Base-by-base conservation (phyloP, 1,140 invertebrate species). In the Ceratoteleas bidentatus region DNA sequence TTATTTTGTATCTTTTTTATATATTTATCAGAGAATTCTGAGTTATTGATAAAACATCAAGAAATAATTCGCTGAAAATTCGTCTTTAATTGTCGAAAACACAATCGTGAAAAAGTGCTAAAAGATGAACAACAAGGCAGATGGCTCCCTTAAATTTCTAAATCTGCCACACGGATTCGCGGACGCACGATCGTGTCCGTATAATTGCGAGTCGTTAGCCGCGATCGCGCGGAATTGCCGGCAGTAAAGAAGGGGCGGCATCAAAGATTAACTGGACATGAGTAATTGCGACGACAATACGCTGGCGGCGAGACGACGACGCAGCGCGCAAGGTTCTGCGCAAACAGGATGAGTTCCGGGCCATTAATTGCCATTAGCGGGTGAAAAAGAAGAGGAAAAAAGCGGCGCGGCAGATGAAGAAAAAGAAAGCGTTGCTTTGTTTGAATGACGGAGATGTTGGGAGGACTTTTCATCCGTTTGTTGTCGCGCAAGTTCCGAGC, bases 381-480 rank as follows among this genome's bases (percentile, higher is more conserved):
- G 53, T 49, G 0, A 11, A 16, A 16, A 9, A 11, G 58, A 54
- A 61, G 32, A 40, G 53, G 57, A 56, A 74, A 60, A 70, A 77
- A 73, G 72, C 9, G 0, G 6, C 36, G 14, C 7, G 15, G 36
- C 3, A 61, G 54, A 76, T 70, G 49, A 66, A 69, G 74, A 77
- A 74, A 77, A 66, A 72, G 34, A 62, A 24, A 24, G 24, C 24
- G 24, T 24, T 82, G 87, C 86, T 88, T 87, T 85, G 84, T 69
- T 84, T 77, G 77, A 73, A 24, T 32, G 32, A 40, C 57, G 60
- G 73, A 70, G 66, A 83, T 84, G 86, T 88, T 87, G 88, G 87
- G 88, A 88, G 49, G 84, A 87, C 88, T 89, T 88, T 87, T 87
- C 89, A 84, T 83, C 74, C 68, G 60, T 74, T 81, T 84, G 58